phyloP scores from a whole-genome alignment of 35 echinoderm and acorn worm genomes.

The Anneissia japonica region DNA sequence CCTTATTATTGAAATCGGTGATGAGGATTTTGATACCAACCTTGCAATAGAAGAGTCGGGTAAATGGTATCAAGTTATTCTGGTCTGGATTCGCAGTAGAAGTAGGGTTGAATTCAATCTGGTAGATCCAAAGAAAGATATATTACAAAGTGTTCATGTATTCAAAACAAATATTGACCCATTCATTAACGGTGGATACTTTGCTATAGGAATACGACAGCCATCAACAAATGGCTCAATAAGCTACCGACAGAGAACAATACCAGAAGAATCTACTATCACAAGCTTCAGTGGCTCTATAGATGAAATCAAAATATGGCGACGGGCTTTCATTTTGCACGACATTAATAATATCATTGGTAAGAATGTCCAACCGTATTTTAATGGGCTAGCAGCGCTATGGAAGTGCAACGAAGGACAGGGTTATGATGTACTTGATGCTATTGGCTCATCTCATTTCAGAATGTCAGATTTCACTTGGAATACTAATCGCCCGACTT shows the following conservation, averaged over 20 bases:
- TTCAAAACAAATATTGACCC: conserved; percentile 4
- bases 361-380: conserved; percentile 28
- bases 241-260: conserved; percentile 6
- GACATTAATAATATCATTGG: conserved; percentile 38
- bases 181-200: conserved; percentile 44
- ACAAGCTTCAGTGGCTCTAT: conserved; percentile 16
- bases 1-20: conserved; percentile 34
- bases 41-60: conserved; percentile 10
- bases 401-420: conserved; percentile 91
- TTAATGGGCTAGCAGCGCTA: conserved; percentile 30
- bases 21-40: conserved; percentile 41
- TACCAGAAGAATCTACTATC: not conserved
- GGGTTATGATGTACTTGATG: conserved; percentile 36
- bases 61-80: conserved; percentile 52
- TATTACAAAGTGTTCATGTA: not conserved
- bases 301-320: conserved; percentile 78
- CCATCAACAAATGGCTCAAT: conserved; percentile 32
- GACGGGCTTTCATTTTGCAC: conserved; percentile 30
- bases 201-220: conserved; percentile 61
- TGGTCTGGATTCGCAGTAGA: conserved; percentile 39
- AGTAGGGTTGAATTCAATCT: conserved; percentile 24
- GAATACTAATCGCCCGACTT: conserved; percentile 21
- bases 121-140: not conserved
- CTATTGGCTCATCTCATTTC: conserved; percentile 34
- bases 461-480: conserved; percentile 20